Conservation (phyloP, 2,888 invertebrate genomes). For the Invenusta paracnida region DNA sequence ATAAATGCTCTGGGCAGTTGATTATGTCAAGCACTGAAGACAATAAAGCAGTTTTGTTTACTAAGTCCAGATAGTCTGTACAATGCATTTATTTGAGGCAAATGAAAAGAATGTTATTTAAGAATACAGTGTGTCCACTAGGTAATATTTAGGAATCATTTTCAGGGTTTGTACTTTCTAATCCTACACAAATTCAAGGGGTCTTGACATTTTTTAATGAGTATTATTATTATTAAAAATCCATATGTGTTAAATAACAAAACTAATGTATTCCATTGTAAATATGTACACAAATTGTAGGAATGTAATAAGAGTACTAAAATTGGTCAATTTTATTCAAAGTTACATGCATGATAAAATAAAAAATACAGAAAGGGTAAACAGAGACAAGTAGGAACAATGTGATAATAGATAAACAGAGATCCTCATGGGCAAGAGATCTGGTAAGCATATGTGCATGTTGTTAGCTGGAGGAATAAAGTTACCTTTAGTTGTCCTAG, state of each 20-base stretch:
- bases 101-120: too few species aligned
- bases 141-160: too few species aligned
- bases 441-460: constrained; percentile 1
- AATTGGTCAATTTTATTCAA: too few species aligned
- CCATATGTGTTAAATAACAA: not conserved
- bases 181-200: not conserved
- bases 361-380: not conserved
- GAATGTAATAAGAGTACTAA: constrained; percentile 15
- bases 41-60: too few species aligned
- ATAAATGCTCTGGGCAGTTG: too few species aligned
- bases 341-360: too few species aligned
- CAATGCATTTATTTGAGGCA: too few species aligned
- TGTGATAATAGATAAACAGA: not conserved
- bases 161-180: not conserved
- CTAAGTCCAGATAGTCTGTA: too few species aligned
- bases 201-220: not conserved
- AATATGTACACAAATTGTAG: constrained; percentile 8
- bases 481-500: constrained; percentile 13
- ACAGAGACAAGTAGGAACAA: too few species aligned
- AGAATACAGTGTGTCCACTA: too few species aligned
- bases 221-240: constrained; percentile 20
- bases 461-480: not conserved
- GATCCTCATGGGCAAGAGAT: not conserved
- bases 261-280: not conserved
- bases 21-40: too few species aligned